Evolutionary conservation across 2,797 vertebrate genomes (phyloP).

Genomic region (Parauchenoglanis ngamensis): DNA sequence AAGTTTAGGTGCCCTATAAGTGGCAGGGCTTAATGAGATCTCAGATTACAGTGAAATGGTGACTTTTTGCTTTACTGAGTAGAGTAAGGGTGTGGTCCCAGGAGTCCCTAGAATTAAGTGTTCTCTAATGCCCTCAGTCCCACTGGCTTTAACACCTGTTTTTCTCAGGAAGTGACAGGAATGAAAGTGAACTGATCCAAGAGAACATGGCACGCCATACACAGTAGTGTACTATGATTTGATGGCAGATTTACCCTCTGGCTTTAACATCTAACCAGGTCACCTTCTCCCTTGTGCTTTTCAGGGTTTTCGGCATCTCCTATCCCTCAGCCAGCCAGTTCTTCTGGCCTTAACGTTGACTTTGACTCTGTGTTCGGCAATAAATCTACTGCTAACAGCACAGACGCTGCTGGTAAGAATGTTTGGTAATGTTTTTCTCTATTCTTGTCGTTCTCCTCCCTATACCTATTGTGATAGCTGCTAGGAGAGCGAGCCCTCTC

Average conservation of each 20-base stretch:
- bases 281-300: constrained; percentile 41
- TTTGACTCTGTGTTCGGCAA: constrained; percentile 97
- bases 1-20: neutral
- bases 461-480: constrained; percentile 4
- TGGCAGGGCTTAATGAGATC: neutral
- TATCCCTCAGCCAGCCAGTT: constrained; percentile 82
- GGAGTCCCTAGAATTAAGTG: neutral
- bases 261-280: constrained; percentile 29
- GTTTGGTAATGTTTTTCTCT: neutral
- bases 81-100: neutral
- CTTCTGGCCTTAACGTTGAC: constrained; percentile 89
- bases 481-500: neutral
- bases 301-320: constrained; percentile 85
- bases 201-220: neutral
- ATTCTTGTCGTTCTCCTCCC: neutral
- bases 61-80: constrained; percentile 12
- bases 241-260: constrained; percentile 20
- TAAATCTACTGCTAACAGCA: constrained; percentile 80
- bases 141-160: constrained; percentile 9
- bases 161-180: constrained; percentile 23
- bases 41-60: neutral
- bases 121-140: constrained; percentile 1
- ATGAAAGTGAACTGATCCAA: constrained; percentile 23
- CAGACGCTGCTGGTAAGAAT: constrained; percentile 86
- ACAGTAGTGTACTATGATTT: constrained; percentile 11